phyloP scores from a whole-genome alignment of 1,140 invertebrate species.

The Euura saliciscinereae region DNA sequence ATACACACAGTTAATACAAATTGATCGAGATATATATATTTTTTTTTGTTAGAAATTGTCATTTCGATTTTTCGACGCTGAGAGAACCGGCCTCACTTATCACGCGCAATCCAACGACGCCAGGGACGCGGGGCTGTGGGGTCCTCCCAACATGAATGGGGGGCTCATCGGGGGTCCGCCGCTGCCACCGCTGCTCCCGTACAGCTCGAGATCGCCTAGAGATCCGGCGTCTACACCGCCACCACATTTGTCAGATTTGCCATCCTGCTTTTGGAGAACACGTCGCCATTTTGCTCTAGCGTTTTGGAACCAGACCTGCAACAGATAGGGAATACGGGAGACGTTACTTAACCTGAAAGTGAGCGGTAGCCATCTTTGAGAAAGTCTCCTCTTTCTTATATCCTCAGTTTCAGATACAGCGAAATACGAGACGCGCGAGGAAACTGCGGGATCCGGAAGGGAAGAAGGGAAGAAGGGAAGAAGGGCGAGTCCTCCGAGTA shows the following conservation, averaged over 20 bases:
- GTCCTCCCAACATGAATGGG: constrained; percentile 54
- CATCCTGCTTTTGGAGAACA: constrained; percentile 87
- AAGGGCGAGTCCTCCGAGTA: constrained; percentile 36
- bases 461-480: constrained; percentile 32
- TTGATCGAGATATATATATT: too few relatives aligned
- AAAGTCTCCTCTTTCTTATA: constrained; percentile 48
- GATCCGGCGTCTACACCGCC: constrained; percentile 47
- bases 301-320: constrained; percentile 99
- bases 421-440: not conserved
- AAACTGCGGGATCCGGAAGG: constrained; percentile 5
- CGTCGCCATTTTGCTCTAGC: constrained; percentile 96
- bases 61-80: constrained; percentile 11
- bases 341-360: not conserved
- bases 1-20: too few relatives aligned
- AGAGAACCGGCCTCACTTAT: constrained; percentile 30
- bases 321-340: constrained; percentile 40
- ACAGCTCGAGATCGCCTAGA: constrained; percentile 55
- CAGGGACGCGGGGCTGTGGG: constrained; percentile 56
- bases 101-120: constrained; percentile 58
- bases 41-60: not conserved
- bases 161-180: constrained; percentile 57
- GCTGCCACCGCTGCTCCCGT: constrained; percentile 55
- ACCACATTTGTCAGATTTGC: constrained; percentile 73
- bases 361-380: constrained; percentile 52
- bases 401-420: constrained; percentile 9